Base-by-base conservation (phyloP, 2,888 invertebrate genomes). In the Lacanobia wlatinum region DNA sequence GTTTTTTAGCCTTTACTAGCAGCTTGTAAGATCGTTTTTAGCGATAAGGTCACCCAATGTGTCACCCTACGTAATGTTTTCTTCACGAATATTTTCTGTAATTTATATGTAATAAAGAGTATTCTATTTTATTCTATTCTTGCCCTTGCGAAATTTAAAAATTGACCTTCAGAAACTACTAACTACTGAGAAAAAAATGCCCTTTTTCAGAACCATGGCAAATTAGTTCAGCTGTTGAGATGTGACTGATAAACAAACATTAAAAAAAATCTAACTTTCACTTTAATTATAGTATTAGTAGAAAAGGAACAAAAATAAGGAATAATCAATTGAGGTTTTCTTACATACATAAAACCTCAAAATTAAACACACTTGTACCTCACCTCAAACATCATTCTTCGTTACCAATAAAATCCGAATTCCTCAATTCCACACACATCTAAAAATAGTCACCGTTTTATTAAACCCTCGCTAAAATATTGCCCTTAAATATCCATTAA, bases 401-500 rank as follows among this genome's bases (percentile, higher is more conserved):
- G 5, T 34, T 18, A 10, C 6, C 0, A 56, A 0, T 5, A 34
- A 34, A 18, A 21, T 21, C 14, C 12, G 2, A 59, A 59, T 40
- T 16, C 40, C 59, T 14, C 18, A 58, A 48, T 48, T 8, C 9
- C 23, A 14, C 18, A 23, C 10, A 50, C 10, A 2, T 9, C n/a
- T 16, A 16, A 61, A 52, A 62, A 61, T 3, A 43, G 7, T 7
- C n/a, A 18, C 8, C 10, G 46, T 48, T 48, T 18, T 23, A 21
- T 28, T 14, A 28, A 14, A 43, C 28, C 12, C 8, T 12, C 40
- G 16, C 2, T 10, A 38, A 50, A 50, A 34, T 14, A 77, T 28
- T 2, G 28, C 21, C 9, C 38, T 48, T 46, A 78, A 65, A 70
- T 52, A 56, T 12, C 38, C 16, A 50, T 65, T 76, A 50, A 28